Percentiles rank a stretch among this genome's conserved stretches.
Conservation (phyloP, 2,113 vertebrate genomes). For the Neofelis nebulosa region DNA sequence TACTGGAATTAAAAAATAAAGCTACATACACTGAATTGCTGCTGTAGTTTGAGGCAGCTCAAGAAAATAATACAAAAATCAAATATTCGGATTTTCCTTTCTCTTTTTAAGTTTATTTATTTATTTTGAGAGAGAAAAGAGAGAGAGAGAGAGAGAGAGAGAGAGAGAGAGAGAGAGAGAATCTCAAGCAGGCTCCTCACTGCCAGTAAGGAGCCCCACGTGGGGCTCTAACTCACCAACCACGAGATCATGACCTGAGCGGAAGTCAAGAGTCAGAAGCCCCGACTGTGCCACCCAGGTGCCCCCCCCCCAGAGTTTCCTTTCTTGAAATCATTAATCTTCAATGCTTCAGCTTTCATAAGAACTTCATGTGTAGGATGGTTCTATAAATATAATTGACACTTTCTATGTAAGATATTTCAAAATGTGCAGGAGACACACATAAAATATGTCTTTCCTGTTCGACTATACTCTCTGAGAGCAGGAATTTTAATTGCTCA, state of each 20-base stretch:
- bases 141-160: no score
- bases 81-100: not conserved
- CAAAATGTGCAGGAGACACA: not conserved
- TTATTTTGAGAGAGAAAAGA: no score
- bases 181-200: no score
- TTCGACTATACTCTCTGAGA: not conserved
- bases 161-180: no score
- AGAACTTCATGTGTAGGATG: not conserved
- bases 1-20: not conserved
- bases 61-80: not conserved
- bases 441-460: not conserved
- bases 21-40: not conserved
- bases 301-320: not conserved
- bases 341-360: not conserved
- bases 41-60: not conserved
- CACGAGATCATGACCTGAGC: no score
- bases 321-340: conserved; percentile 26
- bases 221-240: no score
- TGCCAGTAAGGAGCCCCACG: no score
- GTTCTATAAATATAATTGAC: not conserved
- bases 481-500: not conserved
- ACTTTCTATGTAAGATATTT: not conserved
- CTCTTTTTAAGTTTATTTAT: not conserved
- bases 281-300: no score
- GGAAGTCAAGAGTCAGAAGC: no score